Evolutionary conservation across 2,888 invertebrate species (phyloP).

Genomic region (Spisula subtruncata): DNA sequence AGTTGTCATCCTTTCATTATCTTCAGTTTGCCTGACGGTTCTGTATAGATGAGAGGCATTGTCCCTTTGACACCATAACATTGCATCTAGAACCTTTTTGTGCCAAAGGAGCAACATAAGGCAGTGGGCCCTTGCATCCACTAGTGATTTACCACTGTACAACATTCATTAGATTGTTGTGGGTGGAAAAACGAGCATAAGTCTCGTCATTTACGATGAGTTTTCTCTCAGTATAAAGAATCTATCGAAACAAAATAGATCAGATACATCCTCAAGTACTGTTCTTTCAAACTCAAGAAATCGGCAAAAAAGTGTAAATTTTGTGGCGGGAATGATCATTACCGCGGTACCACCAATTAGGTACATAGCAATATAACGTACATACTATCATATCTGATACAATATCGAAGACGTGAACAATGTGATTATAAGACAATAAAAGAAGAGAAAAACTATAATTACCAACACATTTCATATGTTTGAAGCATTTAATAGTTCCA

Average conservation of each 20-base stretch:
- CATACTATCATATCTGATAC: not conserved
- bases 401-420: slow-evolving; percentile 20
- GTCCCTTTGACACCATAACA: too few species aligned
- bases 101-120: too few species aligned
- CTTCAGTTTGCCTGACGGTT: too few species aligned
- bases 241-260: not conserved
- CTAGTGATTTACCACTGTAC: too few species aligned
- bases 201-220: not conserved
- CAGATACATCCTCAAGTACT: not conserved
- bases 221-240: not conserved
- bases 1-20: too few species aligned
- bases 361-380: slow-evolving; percentile 20
- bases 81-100: too few species aligned
- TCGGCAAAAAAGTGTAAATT: not conserved
- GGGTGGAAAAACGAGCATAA: not conserved
- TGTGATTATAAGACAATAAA: slow-evolving; percentile 28
- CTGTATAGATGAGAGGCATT: too few species aligned
- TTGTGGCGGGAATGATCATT: not conserved
- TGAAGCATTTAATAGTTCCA: slow-evolving; percentile 4
- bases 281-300: slow-evolving; percentile 2
- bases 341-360: not conserved
- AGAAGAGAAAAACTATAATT: not conserved
- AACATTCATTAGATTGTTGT: too few species aligned
- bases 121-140: too few species aligned
- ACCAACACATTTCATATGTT: slow-evolving; percentile 16